Percentiles rank a stretch among this genome's conserved stretches.
Conservation (phyloP, 1,140 invertebrate species). For the Sminthurides bifidus region DNA sequence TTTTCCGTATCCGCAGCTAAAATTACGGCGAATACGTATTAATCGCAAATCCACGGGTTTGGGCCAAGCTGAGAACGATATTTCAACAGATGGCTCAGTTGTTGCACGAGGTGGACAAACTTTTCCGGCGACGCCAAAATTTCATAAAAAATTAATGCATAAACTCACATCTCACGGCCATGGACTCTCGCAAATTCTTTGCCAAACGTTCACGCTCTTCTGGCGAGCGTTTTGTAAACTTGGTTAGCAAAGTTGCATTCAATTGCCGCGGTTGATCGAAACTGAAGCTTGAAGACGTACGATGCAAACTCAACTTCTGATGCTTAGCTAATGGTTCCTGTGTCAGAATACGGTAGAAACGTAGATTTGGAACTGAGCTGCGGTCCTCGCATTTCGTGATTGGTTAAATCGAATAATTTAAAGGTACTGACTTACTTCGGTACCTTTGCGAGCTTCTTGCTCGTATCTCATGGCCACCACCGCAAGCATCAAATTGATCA, state of each 20-base stretch:
- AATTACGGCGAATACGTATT: too few relatives aligned
- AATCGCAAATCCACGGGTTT: too few relatives aligned
- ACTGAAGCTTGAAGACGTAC: slow-evolving; percentile 80
- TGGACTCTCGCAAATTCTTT: slow-evolving; percentile 22
- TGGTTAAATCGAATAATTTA: too few relatives aligned
- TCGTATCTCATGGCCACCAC: slow-evolving; percentile 85
- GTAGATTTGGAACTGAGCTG: neutral
- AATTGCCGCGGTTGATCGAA: slow-evolving; percentile 69
- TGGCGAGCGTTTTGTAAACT: slow-evolving; percentile 19
- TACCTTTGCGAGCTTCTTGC: slow-evolving; percentile 62
- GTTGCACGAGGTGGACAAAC: too few relatives aligned
- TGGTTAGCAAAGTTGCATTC: slow-evolving; percentile 27
- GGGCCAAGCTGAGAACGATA: too few relatives aligned
- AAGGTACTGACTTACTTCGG: slow-evolving; percentile 47
- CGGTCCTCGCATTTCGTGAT: too few relatives aligned
- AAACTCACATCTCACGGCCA: slow-evolving; percentile 21
- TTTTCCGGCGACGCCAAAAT: too few relatives aligned
- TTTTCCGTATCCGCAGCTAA: too few relatives aligned
- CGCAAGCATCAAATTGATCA: slow-evolving; percentile 85
- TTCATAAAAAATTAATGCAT: too few relatives aligned
- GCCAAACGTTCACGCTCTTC: slow-evolving; percentile 21
- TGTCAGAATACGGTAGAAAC: neutral
- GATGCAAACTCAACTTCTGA: slow-evolving; percentile 42
- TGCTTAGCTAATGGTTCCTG: slow-evolving; percentile 24
- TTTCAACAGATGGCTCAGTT: too few relatives aligned